Evolutionary conservation across 2,113 vertebrate genomes (phyloP).

Genomic region (Paracanthobrama guichenoti): DNA sequence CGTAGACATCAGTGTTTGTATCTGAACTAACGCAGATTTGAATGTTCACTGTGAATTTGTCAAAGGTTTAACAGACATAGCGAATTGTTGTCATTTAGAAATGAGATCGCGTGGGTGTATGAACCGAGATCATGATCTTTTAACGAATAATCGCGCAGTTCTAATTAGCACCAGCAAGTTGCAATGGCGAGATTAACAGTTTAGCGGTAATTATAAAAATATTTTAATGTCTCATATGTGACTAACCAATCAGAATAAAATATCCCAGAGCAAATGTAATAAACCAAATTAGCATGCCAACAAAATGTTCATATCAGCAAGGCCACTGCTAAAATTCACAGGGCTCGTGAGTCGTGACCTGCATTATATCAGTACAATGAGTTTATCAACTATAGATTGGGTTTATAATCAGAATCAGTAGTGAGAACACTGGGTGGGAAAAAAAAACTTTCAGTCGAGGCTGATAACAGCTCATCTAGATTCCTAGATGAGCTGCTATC

Average conservation of each 20-base stretch:
- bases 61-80: too few relatives aligned
- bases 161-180: not conserved
- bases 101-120: too few relatives aligned
- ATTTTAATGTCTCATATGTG: not conserved
- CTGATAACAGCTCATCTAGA: not conserved
- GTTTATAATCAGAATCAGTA: conserved; percentile 12
- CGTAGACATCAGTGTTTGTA: too few relatives aligned
- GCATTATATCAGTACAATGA: not conserved
- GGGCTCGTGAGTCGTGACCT: not conserved
- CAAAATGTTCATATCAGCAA: not conserved
- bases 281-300: not conserved
- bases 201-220: not conserved
- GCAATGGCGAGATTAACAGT: not conserved
- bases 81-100: too few relatives aligned
- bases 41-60: too few relatives aligned
- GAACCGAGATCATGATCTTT: too few relatives aligned
- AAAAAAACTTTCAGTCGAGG: not conserved
- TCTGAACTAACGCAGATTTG: too few relatives aligned
- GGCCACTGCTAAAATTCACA: not conserved
- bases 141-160: too few relatives aligned
- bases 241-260: not conserved
- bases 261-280: not conserved
- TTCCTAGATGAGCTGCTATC: not conserved
- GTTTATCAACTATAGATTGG: not conserved
- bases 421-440: not conserved